A percentile compares a stretch with the other conserved stretches of the same genome.
phyloP scores from a whole-genome alignment of 2,888 invertebrate species.

The Spicauda simplicius region DNA sequence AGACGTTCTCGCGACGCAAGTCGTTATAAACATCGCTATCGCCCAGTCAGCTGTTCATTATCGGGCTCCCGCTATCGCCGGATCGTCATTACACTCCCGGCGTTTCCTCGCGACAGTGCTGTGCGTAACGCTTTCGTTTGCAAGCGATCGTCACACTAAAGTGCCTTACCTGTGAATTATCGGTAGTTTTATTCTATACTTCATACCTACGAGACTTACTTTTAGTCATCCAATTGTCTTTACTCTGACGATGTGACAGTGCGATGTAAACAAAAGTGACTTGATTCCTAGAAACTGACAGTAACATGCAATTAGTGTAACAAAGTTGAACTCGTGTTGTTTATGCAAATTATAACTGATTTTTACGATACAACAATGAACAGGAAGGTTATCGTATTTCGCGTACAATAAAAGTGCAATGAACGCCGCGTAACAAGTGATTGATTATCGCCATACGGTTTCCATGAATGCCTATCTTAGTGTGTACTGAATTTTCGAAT shows the following conservation, averaged over 20 bases:
- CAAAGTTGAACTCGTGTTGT: neutral
- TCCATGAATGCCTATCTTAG: neutral
- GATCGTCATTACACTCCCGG: slow-evolving; percentile 37
- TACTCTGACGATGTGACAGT: neutral
- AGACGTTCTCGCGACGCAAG: neutral
- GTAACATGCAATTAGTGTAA: neutral
- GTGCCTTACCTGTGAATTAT: neutral
- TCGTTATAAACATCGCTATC: slow-evolving; percentile 1
- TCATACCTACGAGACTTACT: neutral
- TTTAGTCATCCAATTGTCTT: neutral
- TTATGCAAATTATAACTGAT: neutral
- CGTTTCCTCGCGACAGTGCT: slow-evolving; percentile 36
- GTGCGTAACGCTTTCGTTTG: slow-evolving; percentile 9
- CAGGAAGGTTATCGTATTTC: neutral
- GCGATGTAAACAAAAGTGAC: neutral
- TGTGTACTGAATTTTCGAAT: neutral
- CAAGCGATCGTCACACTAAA: neutral
- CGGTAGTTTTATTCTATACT: neutral
- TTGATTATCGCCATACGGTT: neutral
- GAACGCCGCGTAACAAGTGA: slow-evolving; percentile 1
- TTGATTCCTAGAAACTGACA: too few species aligned
- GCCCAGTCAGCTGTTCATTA: slow-evolving; percentile 43
- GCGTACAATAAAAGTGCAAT: neutral
- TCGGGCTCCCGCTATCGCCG: slow-evolving; percentile 38
- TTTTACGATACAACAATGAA: neutral